Evolutionary conservation across 2,888 invertebrate species (phyloP), one percentile per base, ranked within the genome.

Genomic region (Ceratothoa steindachneri): DNA sequence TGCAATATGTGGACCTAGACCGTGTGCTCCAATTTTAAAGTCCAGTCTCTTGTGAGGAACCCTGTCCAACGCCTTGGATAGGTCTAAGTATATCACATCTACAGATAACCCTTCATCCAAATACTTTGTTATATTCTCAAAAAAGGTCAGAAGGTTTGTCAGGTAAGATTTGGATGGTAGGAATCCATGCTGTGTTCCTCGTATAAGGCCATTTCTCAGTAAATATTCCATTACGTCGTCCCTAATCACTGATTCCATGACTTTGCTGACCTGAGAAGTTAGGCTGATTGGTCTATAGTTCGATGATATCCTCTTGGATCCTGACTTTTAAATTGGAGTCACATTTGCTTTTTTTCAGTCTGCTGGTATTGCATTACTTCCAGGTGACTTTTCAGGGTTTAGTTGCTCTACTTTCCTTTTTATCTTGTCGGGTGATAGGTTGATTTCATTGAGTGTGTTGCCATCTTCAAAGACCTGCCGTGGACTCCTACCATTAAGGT

Each of bases 121-220:
- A 41, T 41, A 41, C 15, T 15, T 15, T 5, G 41, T 41, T 9
- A 41, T 15, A 9, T 41, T 41, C 41, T 41, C 41, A 41, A 41
- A 15, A 41, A 41, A n/a, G n/a, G n/a, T n/a, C n/a, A n/a, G 41
- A 9, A 9, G 15, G 41, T 41, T 15, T 9, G 41, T 41, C 41
- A 41, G 15, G 15, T 15, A 15, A 9, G 41, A 41, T 15, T 15
- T 41, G 5, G 7, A 5, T 9, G 41, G 31, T 31, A 67, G n/a
- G 19, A 67, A 67, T 1, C 67, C 67, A 30, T 67, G 67, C 19
- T 67, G 67, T 30, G 67, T 67, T 24, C 30, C 67, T 19, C 30
- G 29, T 28, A 67, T 67, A 15, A 67, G 19, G n/a, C 30, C 19
- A 30, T 67, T 7, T 9, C 7, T 31, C 30, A 9, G 41, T 41